Conservation (phyloP, 2,888 invertebrate species). For the Sericinus montela region DNA sequence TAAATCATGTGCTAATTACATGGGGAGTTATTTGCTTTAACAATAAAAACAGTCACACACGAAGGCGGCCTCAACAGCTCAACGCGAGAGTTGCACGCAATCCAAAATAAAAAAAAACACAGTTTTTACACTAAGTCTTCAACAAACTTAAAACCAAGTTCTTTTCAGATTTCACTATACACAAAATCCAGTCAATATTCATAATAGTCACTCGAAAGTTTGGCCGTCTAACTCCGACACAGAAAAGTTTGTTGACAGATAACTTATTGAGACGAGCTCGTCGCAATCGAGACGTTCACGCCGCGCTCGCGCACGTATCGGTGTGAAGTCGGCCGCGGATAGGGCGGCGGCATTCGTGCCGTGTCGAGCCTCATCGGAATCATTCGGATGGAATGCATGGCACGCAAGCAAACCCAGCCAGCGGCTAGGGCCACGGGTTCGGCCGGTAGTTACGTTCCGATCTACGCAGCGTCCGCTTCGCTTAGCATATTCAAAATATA, state of each 20-base stretch:
- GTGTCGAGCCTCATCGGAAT: conserved; percentile 52
- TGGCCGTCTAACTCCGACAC: conserved; percentile 57
- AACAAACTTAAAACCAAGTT: conserved; percentile 47
- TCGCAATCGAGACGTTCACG: conserved; percentile 68
- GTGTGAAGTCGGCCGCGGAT: conserved; percentile 75
- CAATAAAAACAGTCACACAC: conserved; percentile 72
- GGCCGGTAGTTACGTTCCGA: conserved; percentile 48
- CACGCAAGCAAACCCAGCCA: conserved; percentile 50
- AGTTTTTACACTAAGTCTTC: conserved; percentile 66
- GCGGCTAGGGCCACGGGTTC: conserved; percentile 43
- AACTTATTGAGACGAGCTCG: conserved; percentile 54
- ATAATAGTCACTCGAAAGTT: conserved; percentile 55
- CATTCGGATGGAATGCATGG: conserved; percentile 66
- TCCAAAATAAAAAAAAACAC: conserved; percentile 73
- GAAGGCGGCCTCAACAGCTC: conserved; percentile 56
- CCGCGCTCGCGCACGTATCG: conserved; percentile 75
- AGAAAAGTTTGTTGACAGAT: conserved; percentile 75
- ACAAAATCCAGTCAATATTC: conserved; percentile 60
- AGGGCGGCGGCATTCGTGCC: conserved; percentile 41
- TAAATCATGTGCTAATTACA: conserved; percentile 52
- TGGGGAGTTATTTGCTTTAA: conserved; percentile 64
- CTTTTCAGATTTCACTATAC: conserved; percentile 55
- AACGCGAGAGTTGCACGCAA: conserved; percentile 70
- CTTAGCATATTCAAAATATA: conserved; percentile 70
- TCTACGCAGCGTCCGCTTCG: conserved; percentile 58